Evolutionary conservation across 2,888 invertebrate species (phyloP).

Genomic region (Melanostoma scalare): DNA sequence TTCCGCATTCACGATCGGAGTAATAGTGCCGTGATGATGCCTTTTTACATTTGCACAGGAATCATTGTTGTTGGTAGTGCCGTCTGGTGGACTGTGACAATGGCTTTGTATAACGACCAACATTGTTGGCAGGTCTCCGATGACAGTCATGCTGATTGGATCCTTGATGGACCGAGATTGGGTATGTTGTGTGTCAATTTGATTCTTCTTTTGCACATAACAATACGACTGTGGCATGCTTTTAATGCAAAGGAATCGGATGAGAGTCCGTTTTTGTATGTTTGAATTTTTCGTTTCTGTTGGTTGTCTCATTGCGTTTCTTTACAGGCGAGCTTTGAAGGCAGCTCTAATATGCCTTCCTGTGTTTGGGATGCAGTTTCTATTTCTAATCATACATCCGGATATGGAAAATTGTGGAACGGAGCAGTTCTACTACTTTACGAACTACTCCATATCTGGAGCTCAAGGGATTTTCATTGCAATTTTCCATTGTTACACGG

Average conservation of each 20-base stretch:
- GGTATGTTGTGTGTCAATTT: conserved; percentile 84
- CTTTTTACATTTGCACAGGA: conserved; percentile 82
- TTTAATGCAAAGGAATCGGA: conserved; percentile 78
- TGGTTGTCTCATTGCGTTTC: conserved; percentile 5
- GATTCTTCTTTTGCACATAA: conserved; percentile 85
- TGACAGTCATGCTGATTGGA: conserved; percentile 84
- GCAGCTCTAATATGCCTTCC: conserved; percentile 87
- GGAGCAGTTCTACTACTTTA: conserved; percentile 85
- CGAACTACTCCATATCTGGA: conserved; percentile 85
- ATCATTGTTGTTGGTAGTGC: conserved; percentile 83
- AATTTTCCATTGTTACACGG: conserved; percentile 86
- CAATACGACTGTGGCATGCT: conserved; percentile 86
- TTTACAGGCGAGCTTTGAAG: conserved; percentile 84
- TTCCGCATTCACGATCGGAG: conserved; percentile 81
- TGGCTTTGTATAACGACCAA: conserved; percentile 83
- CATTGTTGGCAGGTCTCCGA: conserved; percentile 86
- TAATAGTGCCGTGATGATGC: conserved; percentile 80
- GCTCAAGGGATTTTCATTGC: conserved; percentile 86
- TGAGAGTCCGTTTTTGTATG: conserved; percentile 68
- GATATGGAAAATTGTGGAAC: conserved; percentile 82
- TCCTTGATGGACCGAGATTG: conserved; percentile 85
- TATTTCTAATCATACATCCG: conserved; percentile 85
- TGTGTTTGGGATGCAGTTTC: conserved; percentile 87
- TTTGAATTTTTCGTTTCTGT: not conserved
- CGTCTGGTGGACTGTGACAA: conserved; percentile 83